Conservation (phyloP, 2,888 invertebrate genomes). For the Sesia bembeciformis region DNA sequence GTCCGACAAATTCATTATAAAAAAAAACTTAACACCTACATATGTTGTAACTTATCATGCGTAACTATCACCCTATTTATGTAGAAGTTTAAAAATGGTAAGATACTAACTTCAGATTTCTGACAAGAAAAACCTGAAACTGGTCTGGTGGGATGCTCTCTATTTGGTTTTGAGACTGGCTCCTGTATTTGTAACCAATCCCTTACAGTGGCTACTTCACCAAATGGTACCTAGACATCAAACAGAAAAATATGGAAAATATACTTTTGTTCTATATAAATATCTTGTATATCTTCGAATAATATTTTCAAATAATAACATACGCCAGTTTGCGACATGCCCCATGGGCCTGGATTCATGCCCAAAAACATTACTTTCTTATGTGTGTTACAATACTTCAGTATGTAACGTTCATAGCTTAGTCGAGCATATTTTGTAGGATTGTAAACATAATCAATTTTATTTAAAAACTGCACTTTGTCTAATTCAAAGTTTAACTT, state of each 20-base stretch:
- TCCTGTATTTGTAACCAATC: constrained; percentile 80
- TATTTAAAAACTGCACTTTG: not conserved
- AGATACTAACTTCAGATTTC: constrained; percentile 20
- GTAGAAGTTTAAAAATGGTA: no score
- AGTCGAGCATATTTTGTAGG: not conserved
- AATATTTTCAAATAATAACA: not conserved
- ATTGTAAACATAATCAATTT: not conserved
- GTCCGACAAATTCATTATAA: no score
- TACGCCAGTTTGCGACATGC: constrained; percentile 86
- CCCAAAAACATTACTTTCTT: constrained; percentile 89
- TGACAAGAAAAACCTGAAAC: constrained; percentile 77
- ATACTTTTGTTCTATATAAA: no score
- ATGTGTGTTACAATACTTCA: constrained; percentile 10
- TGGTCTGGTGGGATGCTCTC: constrained; percentile 77
- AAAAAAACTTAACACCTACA: no score
- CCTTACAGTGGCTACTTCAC: constrained; percentile 79
- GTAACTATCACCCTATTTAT: no score
- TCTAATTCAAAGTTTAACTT: not conserved
- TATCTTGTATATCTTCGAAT: no score
- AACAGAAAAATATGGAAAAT: not conserved
- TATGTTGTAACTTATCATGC: no score
- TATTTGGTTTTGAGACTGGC: constrained; percentile 72
- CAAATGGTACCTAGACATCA: constrained; percentile 80
- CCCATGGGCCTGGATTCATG: constrained; percentile 98
- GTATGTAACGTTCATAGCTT: not conserved